phyloP scores from a whole-genome alignment of 1,140 invertebrate species.

The Zophobas atratus region DNA sequence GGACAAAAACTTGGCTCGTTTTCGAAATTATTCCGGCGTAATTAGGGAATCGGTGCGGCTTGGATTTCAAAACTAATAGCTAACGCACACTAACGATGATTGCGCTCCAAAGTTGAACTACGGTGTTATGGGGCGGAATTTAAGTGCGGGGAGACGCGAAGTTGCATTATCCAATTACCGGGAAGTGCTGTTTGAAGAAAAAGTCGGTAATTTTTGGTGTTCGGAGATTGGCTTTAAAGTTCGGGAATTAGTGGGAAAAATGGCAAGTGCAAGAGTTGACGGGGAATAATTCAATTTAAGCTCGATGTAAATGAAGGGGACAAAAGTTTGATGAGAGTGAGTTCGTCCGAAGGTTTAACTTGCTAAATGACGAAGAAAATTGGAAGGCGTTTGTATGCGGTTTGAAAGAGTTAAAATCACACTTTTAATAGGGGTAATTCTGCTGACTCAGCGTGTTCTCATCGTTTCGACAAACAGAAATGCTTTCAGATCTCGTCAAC shows the following conservation, averaged over 20 bases:
- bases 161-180: neutral
- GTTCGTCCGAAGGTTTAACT: neutral
- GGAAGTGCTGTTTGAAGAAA: too few relatives aligned
- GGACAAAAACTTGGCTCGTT: neutral
- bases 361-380: conserved; percentile 23
- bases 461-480: too few relatives aligned
- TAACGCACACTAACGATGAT: conserved; percentile 15
- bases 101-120: conserved; percentile 10
- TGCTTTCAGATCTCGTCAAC: neutral
- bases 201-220: too few relatives aligned
- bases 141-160: neutral
- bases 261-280: neutral
- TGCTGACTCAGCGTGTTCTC: too few relatives aligned
- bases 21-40: neutral
- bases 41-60: neutral
- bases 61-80: conserved; percentile 31
- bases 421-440: too few relatives aligned
- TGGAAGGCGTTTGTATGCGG: neutral
- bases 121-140: conserved; percentile 7
- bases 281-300: conserved; percentile 20
- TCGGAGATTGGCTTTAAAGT: too few relatives aligned
- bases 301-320: neutral
- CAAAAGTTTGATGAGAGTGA: conserved; percentile 23
- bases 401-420: neutral
- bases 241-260: neutral